Percentiles rank a stretch among this genome's conserved stretches.
phyloP scores from a whole-genome alignment of 2,113 vertebrate species.

The Sceloporus tristichus region DNA sequence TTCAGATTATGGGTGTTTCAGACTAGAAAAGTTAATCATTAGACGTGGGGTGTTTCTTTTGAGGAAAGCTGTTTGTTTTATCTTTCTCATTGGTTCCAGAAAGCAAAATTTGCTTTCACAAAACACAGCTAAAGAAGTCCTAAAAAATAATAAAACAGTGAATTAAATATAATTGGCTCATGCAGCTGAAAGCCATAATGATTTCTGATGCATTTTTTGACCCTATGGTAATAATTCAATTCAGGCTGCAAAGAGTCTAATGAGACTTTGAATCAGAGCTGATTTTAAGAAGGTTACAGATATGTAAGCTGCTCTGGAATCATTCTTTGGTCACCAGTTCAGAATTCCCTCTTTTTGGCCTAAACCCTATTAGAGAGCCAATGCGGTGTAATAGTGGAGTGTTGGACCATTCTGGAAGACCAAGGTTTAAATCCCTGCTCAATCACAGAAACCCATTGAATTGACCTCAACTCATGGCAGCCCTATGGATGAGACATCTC shows the following conservation, averaged over 20 bases:
- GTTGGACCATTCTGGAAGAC: neutral
- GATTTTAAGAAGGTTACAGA: neutral
- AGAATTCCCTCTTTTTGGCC: neutral
- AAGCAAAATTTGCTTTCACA: constrained; percentile 51
- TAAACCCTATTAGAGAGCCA: neutral
- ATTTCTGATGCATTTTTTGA: constrained; percentile 54
- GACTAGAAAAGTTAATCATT: constrained; percentile 62
- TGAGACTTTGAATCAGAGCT: neutral
- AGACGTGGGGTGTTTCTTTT: constrained; percentile 51
- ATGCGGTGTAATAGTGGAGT: neutral
- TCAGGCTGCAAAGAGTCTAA: constrained; percentile 44
- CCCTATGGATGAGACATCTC: no score
- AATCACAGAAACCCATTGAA: no score
- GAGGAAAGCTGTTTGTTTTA: constrained; percentile 43
- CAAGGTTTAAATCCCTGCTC: neutral
- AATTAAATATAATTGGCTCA: constrained; percentile 65
- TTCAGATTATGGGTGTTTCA: constrained; percentile 61
- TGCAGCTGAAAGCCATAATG: constrained; percentile 67
- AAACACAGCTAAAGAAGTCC: constrained; percentile 65
- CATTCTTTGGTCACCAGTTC: neutral
- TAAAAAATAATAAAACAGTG: constrained; percentile 55
- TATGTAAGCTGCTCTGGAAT: neutral
- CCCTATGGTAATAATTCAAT: constrained; percentile 57
- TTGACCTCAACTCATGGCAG: no score
- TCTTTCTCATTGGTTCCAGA: constrained; percentile 61